These are phyloP conservation scores for Pelodytes ibericus DNA, from an alignment of 2,797 vertebrate species.

Conservation along the genomic window DNA sequence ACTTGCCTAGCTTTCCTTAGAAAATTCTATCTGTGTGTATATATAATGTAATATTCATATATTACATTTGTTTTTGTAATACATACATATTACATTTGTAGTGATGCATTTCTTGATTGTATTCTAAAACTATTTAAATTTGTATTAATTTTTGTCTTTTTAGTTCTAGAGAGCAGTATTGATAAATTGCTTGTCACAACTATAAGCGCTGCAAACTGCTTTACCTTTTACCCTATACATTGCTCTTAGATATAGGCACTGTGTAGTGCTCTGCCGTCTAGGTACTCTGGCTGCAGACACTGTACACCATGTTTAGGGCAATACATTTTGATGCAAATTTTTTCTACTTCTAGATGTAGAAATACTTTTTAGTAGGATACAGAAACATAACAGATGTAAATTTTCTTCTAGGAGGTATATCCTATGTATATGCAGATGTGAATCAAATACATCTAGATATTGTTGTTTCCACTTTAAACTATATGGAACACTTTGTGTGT, in stretches of 20 bases:
- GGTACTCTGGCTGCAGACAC: too few relatives aligned
- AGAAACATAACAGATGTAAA: constrained; percentile 2
- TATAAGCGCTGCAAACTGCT: too few relatives aligned
- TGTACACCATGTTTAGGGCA: neutral
- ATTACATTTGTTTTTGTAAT: neutral
- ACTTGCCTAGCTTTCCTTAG: too few relatives aligned
- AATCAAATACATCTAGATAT: constrained; percentile 1
- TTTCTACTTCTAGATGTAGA: neutral
- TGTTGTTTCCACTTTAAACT: neutral
- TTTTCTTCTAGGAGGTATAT: neutral
- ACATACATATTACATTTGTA: too few relatives aligned
- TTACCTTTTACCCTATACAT: neutral
- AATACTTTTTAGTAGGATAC: neutral
- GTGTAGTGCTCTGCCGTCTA: neutral
- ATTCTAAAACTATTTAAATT: too few relatives aligned
- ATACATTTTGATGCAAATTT: neutral
- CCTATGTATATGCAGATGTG: constrained; percentile 9
- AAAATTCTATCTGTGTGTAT: too few relatives aligned
- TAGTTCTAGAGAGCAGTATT: too few relatives aligned
- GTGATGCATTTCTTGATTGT: too few relatives aligned
- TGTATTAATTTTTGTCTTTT: too few relatives aligned
- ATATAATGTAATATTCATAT: too few relatives aligned
- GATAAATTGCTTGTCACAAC: too few relatives aligned
- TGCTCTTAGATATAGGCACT: neutral
- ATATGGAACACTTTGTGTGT: neutral